Evolutionary conservation across 2,113 vertebrate species (phyloP).

Genomic region (Gasterosteus aculeatus): DNA sequence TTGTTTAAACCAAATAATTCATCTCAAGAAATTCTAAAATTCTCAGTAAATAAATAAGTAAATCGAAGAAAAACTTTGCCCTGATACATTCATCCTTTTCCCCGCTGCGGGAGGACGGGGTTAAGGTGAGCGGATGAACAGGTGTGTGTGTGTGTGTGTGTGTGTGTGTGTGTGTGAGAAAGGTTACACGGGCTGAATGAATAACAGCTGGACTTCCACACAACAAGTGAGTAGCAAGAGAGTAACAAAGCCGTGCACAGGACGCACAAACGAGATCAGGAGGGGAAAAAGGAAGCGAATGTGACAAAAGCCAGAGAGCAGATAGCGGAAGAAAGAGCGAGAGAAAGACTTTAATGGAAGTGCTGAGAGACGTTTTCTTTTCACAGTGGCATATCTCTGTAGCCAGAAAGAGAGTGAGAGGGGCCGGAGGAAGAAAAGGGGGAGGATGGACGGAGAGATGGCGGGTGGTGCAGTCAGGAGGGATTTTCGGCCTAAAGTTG

Average conservation of each 20-base stretch:
- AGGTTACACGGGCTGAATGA: background rate
- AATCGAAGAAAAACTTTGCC: background rate
- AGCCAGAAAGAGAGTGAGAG: slow-evolving; percentile 29
- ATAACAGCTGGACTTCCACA: slow-evolving; percentile 36
- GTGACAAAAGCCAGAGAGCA: slow-evolving; percentile 45
- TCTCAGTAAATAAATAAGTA: background rate
- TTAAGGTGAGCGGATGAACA: background rate
- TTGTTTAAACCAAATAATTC: background rate
- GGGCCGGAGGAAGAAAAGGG: slow-evolving; percentile 25
- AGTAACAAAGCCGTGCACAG: slow-evolving; percentile 21
- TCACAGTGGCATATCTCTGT: slow-evolving; percentile 55
- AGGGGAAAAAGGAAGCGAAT: slow-evolving; percentile 31
- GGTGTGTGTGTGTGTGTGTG: background rate
- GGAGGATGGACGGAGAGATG: slow-evolving; percentile 30
- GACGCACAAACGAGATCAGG: slow-evolving; percentile 15
- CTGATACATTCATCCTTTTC: background rate
- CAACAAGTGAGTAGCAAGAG: slow-evolving; percentile 21
- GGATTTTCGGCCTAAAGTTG: slow-evolving; percentile 47
- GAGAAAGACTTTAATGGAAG: slow-evolving; percentile 59
- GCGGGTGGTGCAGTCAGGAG: slow-evolving; percentile 30
- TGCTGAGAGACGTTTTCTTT: slow-evolving; percentile 50
- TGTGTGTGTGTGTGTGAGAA: background rate
- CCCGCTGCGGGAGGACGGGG: background rate
- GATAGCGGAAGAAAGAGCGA: slow-evolving; percentile 37
- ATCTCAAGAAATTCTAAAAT: background rate